These are phyloP conservation scores for Epirrita christyi DNA, from an alignment of 2,888 invertebrate genomes.

Conservation along the genomic window DNA sequence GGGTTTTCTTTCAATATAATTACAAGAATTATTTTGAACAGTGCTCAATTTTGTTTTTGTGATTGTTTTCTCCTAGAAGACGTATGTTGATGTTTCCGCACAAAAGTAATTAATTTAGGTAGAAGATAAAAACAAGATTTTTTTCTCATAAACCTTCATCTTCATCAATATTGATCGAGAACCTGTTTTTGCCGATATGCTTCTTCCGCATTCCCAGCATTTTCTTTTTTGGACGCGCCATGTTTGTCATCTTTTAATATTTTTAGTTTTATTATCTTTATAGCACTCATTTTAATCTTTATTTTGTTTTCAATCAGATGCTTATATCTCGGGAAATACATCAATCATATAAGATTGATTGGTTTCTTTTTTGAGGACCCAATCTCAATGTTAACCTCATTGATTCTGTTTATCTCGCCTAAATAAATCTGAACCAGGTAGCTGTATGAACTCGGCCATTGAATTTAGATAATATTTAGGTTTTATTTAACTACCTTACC, in stretches of 20 bases:
- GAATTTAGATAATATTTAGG: neutral
- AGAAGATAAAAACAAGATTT: too few relatives aligned
- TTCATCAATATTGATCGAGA: constrained; percentile 6
- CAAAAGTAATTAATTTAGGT: too few relatives aligned
- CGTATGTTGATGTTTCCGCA: too few relatives aligned
- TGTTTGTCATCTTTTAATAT: constrained; percentile 11
- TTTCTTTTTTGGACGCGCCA: constrained; percentile 23
- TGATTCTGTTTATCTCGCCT: neutral
- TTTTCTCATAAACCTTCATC: constrained; percentile 9
- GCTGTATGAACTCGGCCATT: too few relatives aligned
- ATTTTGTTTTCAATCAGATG: neutral
- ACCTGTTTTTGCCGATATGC: constrained; percentile 17
- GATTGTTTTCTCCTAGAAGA: too few relatives aligned
- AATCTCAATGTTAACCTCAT: neutral
- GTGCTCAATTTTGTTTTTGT: too few relatives aligned
- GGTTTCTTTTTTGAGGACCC: neutral
- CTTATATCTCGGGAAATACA: neutral
- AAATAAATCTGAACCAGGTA: too few relatives aligned
- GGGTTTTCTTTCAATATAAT: too few relatives aligned
- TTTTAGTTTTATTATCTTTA: neutral
- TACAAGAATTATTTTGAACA: too few relatives aligned
- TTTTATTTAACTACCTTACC: neutral
- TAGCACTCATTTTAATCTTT: neutral
- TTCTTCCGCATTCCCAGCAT: constrained; percentile 27
- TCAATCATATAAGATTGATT: neutral